Base-by-base conservation (phyloP, 30 jellyfish, hydroid and myxozoan species). In the Turritopsis rubra region DNA sequence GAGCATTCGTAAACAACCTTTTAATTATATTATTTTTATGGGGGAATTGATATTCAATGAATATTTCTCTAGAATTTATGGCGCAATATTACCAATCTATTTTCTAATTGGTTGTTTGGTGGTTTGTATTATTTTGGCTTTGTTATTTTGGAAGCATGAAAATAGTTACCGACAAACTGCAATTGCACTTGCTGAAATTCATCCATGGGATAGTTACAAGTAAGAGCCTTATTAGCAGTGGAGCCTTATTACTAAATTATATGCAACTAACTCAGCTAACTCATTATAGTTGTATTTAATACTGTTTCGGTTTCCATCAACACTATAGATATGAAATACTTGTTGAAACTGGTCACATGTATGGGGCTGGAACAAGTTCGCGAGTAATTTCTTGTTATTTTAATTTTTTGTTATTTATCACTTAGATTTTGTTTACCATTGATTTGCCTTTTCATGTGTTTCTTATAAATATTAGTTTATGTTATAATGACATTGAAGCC, bases 331-430 rank as follows among this genome's bases (percentile, higher is more conserved):
- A 82, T 28, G 16, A 21, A 73, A 65, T 82, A 0, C 28, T 72
- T 16, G 53, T 82, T 82, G 88, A 82, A 71, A 82, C 88, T 13
- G 88, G 88, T 54, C 85, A 68, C 66, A 26, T 52, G 23, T 66
- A n/a, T 29, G 88, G 88, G 18, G 84, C 88, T 28, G 88, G 88
- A 17, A 82, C 88, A 21, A 65, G 75, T 29, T 31, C 88, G 16
- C 53, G 72, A 21, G 88, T 82, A 82, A 81, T n/a, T 28, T 75
- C n/a, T 26, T 16, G 31, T 17, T 16, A 26, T 22, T 31, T 22
- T 22, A 26, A 8, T 16, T 72, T 72, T 41, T 41, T 41, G 5
- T 3, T 41, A 3, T 41, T 13, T 41, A 41, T 41, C 9, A 3
- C 13, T 41, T 3, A 41, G 60, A 41, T 41, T 41, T 5, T 13